Evolutionary conservation across 2,797 vertebrate genomes (phyloP), one percentile per base, ranked within the genome.

Genomic region (Rhynchotus rufescens): DNA sequence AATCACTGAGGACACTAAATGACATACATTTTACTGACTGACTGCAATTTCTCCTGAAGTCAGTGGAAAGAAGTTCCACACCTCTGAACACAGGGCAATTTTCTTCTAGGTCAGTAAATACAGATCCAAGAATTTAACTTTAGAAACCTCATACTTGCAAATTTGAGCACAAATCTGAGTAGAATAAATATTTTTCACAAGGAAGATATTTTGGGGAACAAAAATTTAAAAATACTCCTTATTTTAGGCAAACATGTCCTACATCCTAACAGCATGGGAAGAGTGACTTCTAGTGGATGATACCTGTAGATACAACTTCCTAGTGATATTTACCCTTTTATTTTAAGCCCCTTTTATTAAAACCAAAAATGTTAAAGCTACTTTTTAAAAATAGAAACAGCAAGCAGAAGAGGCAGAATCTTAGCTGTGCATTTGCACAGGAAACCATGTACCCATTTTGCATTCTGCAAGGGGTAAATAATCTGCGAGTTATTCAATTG

Each of bases 201-300:
- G 9, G 14, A 83, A 47, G 12, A 60, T 14, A 4, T 19, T 28
- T 71, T 83, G 54, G 32, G 73, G 36, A 54, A 52, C 13, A 77
- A 23, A 54, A 69, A 65, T 14, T 72, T 49, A 82, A 82, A 94
- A 89, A 49, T 10, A 73, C 10, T 45, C 30, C 28, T 72, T 71
- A 59, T 68, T 91, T 88, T 28, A 75, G 78, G 54, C 34, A 59
- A 40, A 26, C 42, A 22, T 15, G 81, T 30, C 20, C n/a, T 16
- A 62, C 14, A 0, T 2, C 9, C 32, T 61, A 51, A 3, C 65
- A 13, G 49, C 67, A 93, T 96, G 95, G 95, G 80, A 94, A 87
- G 73, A 96, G 71, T 88, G 96, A 80, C 96, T 97, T 90, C 96
- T 97, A 95, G 86, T 94, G 96, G 89, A 72, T 47, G 60, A 61